Percentiles rank a stretch among this genome's conserved stretches.
phyloP scores from a whole-genome alignment of 2,797 vertebrate genomes.

The Sebastes dallii region DNA sequence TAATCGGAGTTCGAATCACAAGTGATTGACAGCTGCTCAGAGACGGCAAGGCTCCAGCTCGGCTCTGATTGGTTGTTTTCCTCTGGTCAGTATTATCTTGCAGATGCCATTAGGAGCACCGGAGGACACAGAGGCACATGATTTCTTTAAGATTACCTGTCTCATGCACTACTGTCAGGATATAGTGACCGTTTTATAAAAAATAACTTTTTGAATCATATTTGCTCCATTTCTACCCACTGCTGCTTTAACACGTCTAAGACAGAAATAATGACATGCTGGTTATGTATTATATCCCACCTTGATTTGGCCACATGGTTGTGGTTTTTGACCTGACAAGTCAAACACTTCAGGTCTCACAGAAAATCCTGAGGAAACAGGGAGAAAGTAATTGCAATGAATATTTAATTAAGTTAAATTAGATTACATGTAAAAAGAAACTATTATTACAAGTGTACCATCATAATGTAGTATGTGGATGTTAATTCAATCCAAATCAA shows the following conservation, averaged over 20 bases:
- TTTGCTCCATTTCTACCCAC: too few relatives aligned
- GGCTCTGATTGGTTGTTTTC: too few relatives aligned
- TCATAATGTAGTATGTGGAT: not conserved
- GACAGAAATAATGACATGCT: not conserved
- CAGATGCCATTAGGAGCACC: too few relatives aligned
- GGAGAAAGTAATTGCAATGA: not conserved
- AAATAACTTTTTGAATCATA: too few relatives aligned
- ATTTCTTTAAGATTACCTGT: too few relatives aligned
- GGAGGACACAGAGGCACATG: too few relatives aligned
- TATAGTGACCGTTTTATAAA: too few relatives aligned
- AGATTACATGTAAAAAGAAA: not conserved
- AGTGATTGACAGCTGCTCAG: too few relatives aligned
- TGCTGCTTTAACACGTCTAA: not conserved
- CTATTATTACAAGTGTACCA: not conserved
- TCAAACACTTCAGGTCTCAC: not conserved
- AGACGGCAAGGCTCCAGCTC: too few relatives aligned
- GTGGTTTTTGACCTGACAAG: not conserved
- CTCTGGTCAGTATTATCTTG: too few relatives aligned
- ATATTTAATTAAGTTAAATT: not conserved
- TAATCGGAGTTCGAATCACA: too few relatives aligned
- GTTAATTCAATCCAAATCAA: not conserved
- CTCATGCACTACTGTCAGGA: too few relatives aligned
- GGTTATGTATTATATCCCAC: conserved; percentile 42
- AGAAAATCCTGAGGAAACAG: conserved; percentile 21
- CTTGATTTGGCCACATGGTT: conserved; percentile 82